A percentile compares a stretch with the other conserved stretches of the same genome.
Evolutionary conservation across 1,140 invertebrate species (phyloP).

Genomic region (Plodia interpunctella): DNA sequence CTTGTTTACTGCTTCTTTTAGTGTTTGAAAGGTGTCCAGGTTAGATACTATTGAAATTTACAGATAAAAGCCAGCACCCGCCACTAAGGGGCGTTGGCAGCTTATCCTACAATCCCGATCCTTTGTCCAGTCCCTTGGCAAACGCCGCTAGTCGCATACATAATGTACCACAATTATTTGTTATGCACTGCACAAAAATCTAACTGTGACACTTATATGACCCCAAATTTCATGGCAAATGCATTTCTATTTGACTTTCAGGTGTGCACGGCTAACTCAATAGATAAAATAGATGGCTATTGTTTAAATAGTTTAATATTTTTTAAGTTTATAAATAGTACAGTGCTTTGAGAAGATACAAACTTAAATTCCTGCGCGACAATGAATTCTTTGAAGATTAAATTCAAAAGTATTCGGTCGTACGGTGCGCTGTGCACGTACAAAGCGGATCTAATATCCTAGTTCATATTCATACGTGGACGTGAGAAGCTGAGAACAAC

Average conservation of each 20-base stretch:
- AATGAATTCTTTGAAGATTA: background rate
- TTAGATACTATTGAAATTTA: background rate
- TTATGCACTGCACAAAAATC: slow-evolving; percentile 51
- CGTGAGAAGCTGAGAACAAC: slow-evolving; percentile 45
- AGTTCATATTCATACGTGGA: slow-evolving; percentile 24
- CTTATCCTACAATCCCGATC: slow-evolving; percentile 46
- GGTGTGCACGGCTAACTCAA: no score
- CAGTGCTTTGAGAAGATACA: no score
- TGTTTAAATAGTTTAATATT: no score
- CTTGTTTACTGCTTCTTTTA: background rate
- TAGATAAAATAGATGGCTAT: no score
- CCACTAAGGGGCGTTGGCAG: slow-evolving; percentile 53
- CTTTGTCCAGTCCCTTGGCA: slow-evolving; percentile 42
- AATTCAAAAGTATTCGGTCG: background rate
- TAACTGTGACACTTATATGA: slow-evolving; percentile 40
- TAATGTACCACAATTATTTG: slow-evolving; percentile 45
- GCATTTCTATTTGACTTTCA: background rate
- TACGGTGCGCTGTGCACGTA: slow-evolving; percentile 4
- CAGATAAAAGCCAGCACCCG: slow-evolving; percentile 14
- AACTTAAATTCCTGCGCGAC: no score
- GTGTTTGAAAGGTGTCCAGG: background rate
- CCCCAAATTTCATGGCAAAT: background rate
- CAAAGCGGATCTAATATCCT: slow-evolving; percentile 26
- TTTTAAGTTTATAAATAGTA: background rate
- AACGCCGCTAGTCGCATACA: slow-evolving; percentile 49